Conservation (phyloP, 2,113 vertebrate genomes). For the Pungitius pungitius region DNA sequence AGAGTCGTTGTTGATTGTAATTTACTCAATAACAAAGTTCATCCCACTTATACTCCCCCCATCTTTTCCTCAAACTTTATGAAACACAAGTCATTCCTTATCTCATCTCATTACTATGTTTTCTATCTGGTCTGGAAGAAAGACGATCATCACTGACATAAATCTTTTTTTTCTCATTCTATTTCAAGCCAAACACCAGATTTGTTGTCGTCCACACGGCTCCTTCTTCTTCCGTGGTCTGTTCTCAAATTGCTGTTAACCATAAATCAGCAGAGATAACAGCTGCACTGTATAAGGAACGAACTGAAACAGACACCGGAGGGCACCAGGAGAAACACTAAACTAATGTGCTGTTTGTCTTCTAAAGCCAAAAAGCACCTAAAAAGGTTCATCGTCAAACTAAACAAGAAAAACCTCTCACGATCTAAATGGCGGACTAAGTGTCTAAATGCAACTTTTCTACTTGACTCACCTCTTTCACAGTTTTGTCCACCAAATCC, state of each 20-base stretch:
- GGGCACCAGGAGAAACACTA: slow-evolving; percentile 34
- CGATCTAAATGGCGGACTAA: background rate
- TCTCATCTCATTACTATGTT: too few relatives aligned
- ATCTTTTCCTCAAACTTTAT: too few relatives aligned
- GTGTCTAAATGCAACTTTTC: background rate
- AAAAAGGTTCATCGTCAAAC: slow-evolving; percentile 6
- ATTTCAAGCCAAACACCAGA: slow-evolving; percentile 9
- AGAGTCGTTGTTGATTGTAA: slow-evolving; percentile 1
- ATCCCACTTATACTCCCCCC: slow-evolving; percentile 3
- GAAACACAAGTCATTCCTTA: too few relatives aligned
- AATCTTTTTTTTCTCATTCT: slow-evolving; percentile 6
- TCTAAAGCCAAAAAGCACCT: slow-evolving; percentile 10
- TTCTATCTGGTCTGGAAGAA: slow-evolving; percentile 5
- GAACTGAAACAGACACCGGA: slow-evolving; percentile 52
- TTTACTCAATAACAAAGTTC: slow-evolving; percentile 11
- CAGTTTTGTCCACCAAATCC: slow-evolving; percentile 91
- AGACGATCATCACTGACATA: background rate
- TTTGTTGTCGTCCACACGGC: background rate
- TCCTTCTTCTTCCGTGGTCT: slow-evolving; percentile 11
- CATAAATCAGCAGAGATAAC: slow-evolving; percentile 60
- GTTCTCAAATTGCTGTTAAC: slow-evolving; percentile 56
- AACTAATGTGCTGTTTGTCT: slow-evolving; percentile 7
- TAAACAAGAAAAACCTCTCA: background rate
- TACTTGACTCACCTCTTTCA: slow-evolving; percentile 82
- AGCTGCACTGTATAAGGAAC: slow-evolving; percentile 56